A percentile compares a stretch with the other conserved stretches of the same genome.
phyloP scores from a whole-genome alignment of 1,140 invertebrate genomes.

The Leptestheria dahalacensis region DNA sequence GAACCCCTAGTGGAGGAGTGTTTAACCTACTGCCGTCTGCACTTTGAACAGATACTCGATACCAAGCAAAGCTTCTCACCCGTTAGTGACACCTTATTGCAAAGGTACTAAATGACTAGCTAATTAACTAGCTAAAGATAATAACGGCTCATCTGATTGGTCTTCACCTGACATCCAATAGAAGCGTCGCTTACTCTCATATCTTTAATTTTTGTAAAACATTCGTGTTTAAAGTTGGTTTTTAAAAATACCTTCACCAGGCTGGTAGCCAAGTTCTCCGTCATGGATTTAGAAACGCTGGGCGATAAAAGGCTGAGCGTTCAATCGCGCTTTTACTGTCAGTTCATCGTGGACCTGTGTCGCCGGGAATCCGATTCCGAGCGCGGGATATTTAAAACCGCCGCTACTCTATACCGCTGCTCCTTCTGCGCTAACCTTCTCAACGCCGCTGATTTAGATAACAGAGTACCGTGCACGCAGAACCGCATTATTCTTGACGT shows the following conservation, averaged over 20 bases:
- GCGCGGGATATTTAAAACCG: constrained; percentile 57
- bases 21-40: constrained; percentile 57
- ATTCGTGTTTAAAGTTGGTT: too few relatives aligned
- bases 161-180: too few relatives aligned
- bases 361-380: constrained; percentile 51
- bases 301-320: constrained; percentile 68
- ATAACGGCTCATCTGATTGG: too few relatives aligned
- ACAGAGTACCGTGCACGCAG: constrained; percentile 29
- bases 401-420: constrained; percentile 56
- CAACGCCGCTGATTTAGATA: constrained; percentile 30
- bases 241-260: constrained; percentile 38
- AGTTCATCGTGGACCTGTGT: constrained; percentile 55
- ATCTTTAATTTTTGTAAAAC: too few relatives aligned
- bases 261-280: constrained; percentile 61
- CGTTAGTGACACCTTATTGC: constrained; percentile 59
- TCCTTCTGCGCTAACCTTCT: constrained; percentile 42
- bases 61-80: constrained; percentile 61
- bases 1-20: constrained; percentile 66
- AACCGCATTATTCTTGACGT: constrained; percentile 49
- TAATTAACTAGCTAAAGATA: too few relatives aligned
- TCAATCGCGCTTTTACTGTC: constrained; percentile 62
- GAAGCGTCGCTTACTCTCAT: too few relatives aligned
- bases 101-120: constrained; percentile 44
- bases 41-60: constrained; percentile 62
- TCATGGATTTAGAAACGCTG: constrained; percentile 56